Base-by-base conservation (phyloP, 2,113 vertebrate genomes). In the Paramisgurnus dabryanus region DNA sequence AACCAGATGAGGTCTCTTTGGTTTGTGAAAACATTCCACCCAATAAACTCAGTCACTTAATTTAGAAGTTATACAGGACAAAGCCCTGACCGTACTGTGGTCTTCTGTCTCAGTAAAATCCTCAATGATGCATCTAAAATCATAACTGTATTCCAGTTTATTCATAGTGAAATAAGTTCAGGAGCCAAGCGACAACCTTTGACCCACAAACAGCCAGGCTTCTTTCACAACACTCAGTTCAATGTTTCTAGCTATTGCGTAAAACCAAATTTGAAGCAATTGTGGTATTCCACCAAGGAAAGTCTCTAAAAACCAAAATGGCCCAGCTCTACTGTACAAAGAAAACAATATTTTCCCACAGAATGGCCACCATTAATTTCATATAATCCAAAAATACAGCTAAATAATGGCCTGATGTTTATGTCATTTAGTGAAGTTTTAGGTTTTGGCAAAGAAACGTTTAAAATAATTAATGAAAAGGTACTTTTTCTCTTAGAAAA, bases 11-110 rank as follows among this genome's bases (percentile, higher is more conserved):
- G 91, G 90, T 93, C 91, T 90, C 87, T 88, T 86, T 67, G 88
- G 90, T 91, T 90, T 88, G 85, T 74, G 72, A 86, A 91, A 91
- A 92, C 90, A 93, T 91, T 89, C 87, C 89, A 85, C 85, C 83
- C 90, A 90, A 91, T 87, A 92, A 92, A 92, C 90, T 91, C 88
- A 73, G 86, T 76, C 85, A 89, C 90, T 93, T 90, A 90, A 90
- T 92, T 88, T 93, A 90, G 92, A 87, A 65, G 22, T 87, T 89
- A 85, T 89, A 79, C 53, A 76, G 87, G 89, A 91, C 89, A 89
- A 87, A 87, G 88, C 85, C 86, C 87, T 92, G 92, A 90, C 91
- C 91, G 86, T 67, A 55, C 88, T 91, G 92, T 84, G 93, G 93
- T 92, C 81, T 67, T 71, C 86, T 89, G 89, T 91, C 90, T 93